Base-by-base conservation (phyloP, 1,140 invertebrate species). In the Zaprionus ghesquierei region DNA sequence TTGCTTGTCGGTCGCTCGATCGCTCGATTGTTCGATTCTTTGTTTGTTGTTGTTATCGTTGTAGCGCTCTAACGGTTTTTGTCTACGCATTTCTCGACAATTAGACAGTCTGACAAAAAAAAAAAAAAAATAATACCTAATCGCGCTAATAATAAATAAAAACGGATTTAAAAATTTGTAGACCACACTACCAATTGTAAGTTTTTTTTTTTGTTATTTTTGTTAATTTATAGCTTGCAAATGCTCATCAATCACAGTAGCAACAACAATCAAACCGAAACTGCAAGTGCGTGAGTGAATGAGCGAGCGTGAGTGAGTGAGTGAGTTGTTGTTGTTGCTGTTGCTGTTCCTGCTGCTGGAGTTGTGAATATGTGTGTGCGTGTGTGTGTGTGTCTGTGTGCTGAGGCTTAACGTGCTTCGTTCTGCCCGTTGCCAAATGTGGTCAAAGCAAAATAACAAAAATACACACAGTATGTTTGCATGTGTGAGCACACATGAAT, bases 391-490 rank as follows among this genome's bases (percentile, higher is more conserved):
- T 63, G 46, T 74, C 69, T 77, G 62, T 69, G 74, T 71, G 78
- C 58, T 79, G 35, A 49, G 54, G 69, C 73, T 76, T 76, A 76
- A 77, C 70, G 71, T 70, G 75, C 62, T 70, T 62, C 56, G 65
- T 69, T 77, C 71, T 79, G 71, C 58, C 60, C 69, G 81, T 85
- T 80, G 79, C 82, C 82, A 86, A 86, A 86, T 86, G 82, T 86
- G 82, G 82, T 86, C 76, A 86, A 87, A 79, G 77, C 80, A 62
- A 79, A 84, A 79, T 72, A 84, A 79, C 63, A 82, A 82, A 77
- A 79, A 79, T 49, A 69, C 49, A 72, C 23, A 75, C 41, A 46
- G 41, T 22, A 46, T 58, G 58, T 31, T 27, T 51, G 53, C 50
- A 65, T 53, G 66, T 38, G 54, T 49, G 63, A 8, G 44, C 22